These are phyloP conservation scores for Synanthedon formicaeformis DNA, from an alignment of 2,888 invertebrate species.

Conservation along the genomic window DNA sequence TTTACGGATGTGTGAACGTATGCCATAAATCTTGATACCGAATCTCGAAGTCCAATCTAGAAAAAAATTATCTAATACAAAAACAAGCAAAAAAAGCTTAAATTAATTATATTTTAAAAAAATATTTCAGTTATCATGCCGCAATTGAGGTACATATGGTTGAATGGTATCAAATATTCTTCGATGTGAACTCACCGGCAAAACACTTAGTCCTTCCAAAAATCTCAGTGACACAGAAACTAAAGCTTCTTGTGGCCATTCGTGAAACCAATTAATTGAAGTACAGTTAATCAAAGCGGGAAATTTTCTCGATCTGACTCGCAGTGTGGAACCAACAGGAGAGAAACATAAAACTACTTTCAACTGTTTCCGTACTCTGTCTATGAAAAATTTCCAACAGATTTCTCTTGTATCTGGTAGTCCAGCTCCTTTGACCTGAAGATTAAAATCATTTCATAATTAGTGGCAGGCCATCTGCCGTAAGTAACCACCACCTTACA, in stretches of 20 bases:
- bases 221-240: conserved; percentile 93
- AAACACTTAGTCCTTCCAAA: conserved; percentile 80
- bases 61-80: conserved; percentile 8
- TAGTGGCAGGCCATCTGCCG: too few species aligned
- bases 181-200: conserved; percentile 73
- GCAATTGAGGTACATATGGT: too few species aligned
- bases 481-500: too few species aligned
- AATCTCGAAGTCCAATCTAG: conserved; percentile 79
- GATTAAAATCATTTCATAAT: too few species aligned
- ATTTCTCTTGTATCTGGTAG: conserved; percentile 93
- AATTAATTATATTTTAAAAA: too few species aligned
- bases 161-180: too few species aligned
- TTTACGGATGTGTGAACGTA: conserved; percentile 95
- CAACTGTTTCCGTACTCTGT: conserved; percentile 88
- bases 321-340: conserved; percentile 93
- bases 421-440: conserved; percentile 84
- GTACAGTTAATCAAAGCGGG: conserved; percentile 96
- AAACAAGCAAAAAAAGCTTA: too few species aligned
- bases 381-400: conserved; percentile 98
- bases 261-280: conserved; percentile 98
- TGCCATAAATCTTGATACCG: conserved; percentile 94
- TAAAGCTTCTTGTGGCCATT: conserved; percentile 97
- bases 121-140: too few species aligned
- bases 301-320: conserved; percentile 93
- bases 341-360: conserved; percentile 97